Evolutionary conservation across 2,888 invertebrate species (phyloP), one percentile per base, ranked within the genome.

Genomic region (Selenia dentaria): DNA sequence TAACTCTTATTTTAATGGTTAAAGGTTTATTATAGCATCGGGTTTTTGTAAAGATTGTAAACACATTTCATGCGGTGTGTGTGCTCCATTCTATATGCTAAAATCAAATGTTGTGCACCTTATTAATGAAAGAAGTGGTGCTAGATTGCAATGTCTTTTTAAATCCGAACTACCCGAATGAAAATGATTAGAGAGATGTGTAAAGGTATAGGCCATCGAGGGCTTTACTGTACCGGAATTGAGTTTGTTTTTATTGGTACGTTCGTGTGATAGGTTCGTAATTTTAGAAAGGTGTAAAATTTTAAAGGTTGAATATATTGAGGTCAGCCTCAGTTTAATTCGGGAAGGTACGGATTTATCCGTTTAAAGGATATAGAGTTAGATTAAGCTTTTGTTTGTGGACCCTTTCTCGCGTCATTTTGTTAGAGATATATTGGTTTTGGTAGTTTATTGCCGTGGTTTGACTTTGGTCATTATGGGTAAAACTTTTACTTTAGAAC

Each of bases 381-480:
- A 25, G 39, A 45, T 39, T 39, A 39, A 25, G 46, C 29, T 26
- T 35, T 46, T 46, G 39, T 40, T 46, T 39, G 34, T 25, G 14
- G n/a, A 28, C 33, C 38, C 24, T 37, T 43, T 26, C 8, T 9
- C 16, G 26, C 20, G 26, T 25, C 31, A 27, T 44, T 43, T 36
- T 20, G 43, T 43, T 12, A 32, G 12, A 25, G 14, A 43, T 35
- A 29, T 12, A 26, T 31, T 20, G 32, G 22, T 11, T 11, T 26
- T 0, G 4, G 13, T 32, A 37, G 14, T 32, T 43, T 3, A 32
- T 32, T 25, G 8, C 12, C 18, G 36, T 9, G 29, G 35, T 11
- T 2, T 3, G 8, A 11, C 1, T 11, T 28, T 11, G n/a, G n/a
- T 10, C 11, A 11, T 9, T 26, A 6, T 16, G 13, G 24, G 24